These are phyloP conservation scores for Drosophila mettleri DNA, from an alignment of 2,888 invertebrate genomes.

Conservation along the genomic window DNA sequence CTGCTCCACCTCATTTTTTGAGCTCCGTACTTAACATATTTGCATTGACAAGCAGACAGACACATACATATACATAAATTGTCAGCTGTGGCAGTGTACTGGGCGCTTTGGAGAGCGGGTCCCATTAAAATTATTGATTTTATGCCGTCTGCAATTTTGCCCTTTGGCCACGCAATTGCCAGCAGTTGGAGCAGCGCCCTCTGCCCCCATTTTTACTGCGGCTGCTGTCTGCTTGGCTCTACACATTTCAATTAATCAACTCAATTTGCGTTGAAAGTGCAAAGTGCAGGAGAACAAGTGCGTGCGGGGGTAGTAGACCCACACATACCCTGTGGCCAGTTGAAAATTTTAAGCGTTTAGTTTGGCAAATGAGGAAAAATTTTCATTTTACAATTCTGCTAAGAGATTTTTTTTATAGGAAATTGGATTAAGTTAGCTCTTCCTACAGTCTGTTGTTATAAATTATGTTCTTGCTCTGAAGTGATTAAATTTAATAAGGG, in stretches of 20 bases:
- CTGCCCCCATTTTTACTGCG: not conserved
- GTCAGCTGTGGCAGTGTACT: constrained; percentile 23
- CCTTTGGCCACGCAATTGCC: constrained; percentile 71
- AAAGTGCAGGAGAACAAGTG: constrained; percentile 33
- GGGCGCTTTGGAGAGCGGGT: constrained; percentile 28
- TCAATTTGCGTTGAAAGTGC: constrained; percentile 73
- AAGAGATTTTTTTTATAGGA: not conserved
- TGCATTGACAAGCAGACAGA: constrained; percentile 66
- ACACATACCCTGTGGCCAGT: not conserved
- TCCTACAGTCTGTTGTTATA: not conserved
- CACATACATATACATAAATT: constrained; percentile 44
- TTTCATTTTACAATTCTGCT: not conserved
- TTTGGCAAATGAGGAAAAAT: not conserved
- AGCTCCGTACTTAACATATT: constrained; percentile 70
- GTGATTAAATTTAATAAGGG: too few species aligned
- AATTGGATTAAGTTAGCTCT: not conserved
- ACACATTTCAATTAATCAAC: constrained; percentile 78
- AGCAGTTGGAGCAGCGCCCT: constrained; percentile 5
- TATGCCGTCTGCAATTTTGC: constrained; percentile 78
- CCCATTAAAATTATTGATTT: constrained; percentile 78
- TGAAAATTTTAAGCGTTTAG: not conserved
- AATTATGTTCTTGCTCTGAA: too few species aligned
- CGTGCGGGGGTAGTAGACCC: not conserved
- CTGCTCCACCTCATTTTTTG: constrained; percentile 8
- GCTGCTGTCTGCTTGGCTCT: constrained; percentile 9